Base-by-base conservation (phyloP, 2,888 invertebrate species). In the Drosophila anceps region DNA sequence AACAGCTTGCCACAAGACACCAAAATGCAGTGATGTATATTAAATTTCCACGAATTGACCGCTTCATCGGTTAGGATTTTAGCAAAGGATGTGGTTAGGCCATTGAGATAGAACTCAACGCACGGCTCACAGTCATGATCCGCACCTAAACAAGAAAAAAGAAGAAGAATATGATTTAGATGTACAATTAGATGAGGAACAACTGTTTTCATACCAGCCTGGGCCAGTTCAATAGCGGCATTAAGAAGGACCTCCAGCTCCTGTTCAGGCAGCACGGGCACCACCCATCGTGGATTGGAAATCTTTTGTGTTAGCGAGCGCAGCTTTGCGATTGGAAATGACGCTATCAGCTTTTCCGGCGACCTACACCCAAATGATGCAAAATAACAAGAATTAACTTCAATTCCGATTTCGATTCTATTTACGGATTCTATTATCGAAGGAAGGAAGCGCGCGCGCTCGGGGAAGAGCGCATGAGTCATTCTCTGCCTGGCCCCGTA, bases 61-160 rank as follows among this genome's bases (percentile, higher is more conserved):
- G 99, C 98, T 93, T 99, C 99, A 93, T 99, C 99, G 20, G 98
- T 98, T 91, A 99, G 95, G 92, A 99, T 98, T 94, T 98, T 98
- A 57, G 97, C 97, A 93, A 99, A 99, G 60, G 98, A 98, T 82
- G 97, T 95, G 73, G 98, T 98, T 82, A 99, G 94, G 59, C 98
- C 98, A 92, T 98, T 98, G 88, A 97, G 96, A 94, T 98, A 98
- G 94, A 99, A 99, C 84, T 98, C 95, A 92, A 98, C 98, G 93
- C 98, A 99, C 61, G 96, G 95, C 93, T 97, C 96, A 92, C 98
- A 96, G 91, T 96, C 96, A 75, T 96, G 95, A 94, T 99, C 98
- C 93, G 97, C 94, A 91, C 96, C 97, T 97, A 92, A 5, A 62
- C n/a, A 27, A 27, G n/a, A 4, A 18, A 12, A 7, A 10, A n/a